These are phyloP conservation scores for Mormyrus proboscirostris DNA, from an alignment of 2,797 vertebrate species.

Conservation along the genomic window DNA sequence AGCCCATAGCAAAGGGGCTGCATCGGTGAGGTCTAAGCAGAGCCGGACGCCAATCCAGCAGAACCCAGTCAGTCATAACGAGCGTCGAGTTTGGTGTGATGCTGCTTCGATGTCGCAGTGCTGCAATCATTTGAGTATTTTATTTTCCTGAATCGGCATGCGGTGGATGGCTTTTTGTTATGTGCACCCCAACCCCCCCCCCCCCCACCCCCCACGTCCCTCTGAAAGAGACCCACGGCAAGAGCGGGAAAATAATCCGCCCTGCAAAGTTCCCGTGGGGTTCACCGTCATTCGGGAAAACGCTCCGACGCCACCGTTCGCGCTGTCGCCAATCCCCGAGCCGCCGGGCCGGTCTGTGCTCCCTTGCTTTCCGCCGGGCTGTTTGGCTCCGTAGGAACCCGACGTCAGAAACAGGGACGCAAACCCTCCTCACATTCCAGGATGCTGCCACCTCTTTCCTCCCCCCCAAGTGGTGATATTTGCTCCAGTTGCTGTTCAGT, in stretches of 20 bases:
- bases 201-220: not conserved
- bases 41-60: not conserved
- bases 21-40: conserved; percentile 1
- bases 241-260: not conserved
- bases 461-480: conserved; percentile 8
- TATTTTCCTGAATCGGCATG: conserved; percentile 1
- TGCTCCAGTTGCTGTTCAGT: not conserved
- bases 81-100: not conserved
- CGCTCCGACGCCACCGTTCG: not conserved
- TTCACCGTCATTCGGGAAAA: not conserved
- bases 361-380: not conserved
- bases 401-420: conserved; percentile 1
- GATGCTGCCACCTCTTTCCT: conserved; percentile 2
- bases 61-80: not conserved
- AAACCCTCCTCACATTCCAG: conserved; percentile 22
- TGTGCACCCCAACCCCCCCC: not conserved
- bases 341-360: not conserved
- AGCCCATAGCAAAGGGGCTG: not conserved
- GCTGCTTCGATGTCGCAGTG: conserved; percentile 1
- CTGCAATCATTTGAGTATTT: not conserved
- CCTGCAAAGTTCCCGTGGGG: not conserved
- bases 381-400: not conserved
- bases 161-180: not conserved
- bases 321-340: not conserved
- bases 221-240: not conserved